Evolutionary conservation across 1,140 invertebrate genomes (phyloP).

Genomic region (Drosophila watanabei): DNA sequence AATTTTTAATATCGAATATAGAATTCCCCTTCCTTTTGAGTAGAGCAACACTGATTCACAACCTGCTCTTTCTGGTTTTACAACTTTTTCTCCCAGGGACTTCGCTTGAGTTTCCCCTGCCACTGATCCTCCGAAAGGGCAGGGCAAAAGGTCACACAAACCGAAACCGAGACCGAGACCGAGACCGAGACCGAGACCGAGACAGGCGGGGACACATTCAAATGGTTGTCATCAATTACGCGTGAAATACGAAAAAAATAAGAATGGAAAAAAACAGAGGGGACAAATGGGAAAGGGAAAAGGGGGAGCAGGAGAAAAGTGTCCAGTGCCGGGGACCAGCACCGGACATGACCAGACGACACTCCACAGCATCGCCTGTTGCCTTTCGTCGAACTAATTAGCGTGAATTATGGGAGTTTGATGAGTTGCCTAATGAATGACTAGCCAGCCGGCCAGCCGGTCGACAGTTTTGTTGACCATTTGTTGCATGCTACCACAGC

Average conservation of each 20-base stretch:
- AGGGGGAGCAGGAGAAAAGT: neutral
- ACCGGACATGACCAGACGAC: constrained; percentile 9
- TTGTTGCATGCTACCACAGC: constrained; percentile 38
- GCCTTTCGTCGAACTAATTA: constrained; percentile 64
- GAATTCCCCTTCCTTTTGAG: neutral
- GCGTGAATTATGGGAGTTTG: constrained; percentile 70
- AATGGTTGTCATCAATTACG: constrained; percentile 73
- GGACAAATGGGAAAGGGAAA: neutral
- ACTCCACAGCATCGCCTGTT: constrained; percentile 24
- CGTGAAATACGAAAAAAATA: constrained; percentile 41
- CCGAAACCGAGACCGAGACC: neutral
- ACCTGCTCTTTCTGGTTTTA: constrained; percentile 21
- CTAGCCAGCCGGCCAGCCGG: constrained; percentile 1
- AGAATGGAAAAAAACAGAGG: neutral
- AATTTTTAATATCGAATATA: neutral
- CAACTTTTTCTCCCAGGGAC: constrained; percentile 27
- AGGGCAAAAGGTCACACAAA: constrained; percentile 37
- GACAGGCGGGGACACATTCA: constrained; percentile 41
- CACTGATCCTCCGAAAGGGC: constrained; percentile 9
- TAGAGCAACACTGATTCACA: neutral
- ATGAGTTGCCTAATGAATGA: constrained; percentile 57
- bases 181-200: constrained; percentile 4
- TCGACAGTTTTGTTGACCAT: constrained; percentile 60
- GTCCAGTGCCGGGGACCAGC: neutral
- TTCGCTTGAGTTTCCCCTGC: neutral